Base-by-base conservation (phyloP, 1,140 invertebrate genomes). In the Drosophila sp. region DNA sequence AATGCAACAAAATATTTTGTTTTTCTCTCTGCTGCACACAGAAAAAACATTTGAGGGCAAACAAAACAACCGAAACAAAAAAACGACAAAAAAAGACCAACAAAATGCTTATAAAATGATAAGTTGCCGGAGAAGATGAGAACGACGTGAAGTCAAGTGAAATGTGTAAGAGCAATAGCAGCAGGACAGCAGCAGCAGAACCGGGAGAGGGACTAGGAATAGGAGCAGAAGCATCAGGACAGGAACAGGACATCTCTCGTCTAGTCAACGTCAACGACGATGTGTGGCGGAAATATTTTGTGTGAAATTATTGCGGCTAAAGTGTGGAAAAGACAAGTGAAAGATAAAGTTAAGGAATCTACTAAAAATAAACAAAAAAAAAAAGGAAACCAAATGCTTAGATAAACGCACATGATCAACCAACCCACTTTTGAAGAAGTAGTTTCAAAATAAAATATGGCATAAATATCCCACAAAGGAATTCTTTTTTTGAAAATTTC, bases 1-100 rank as follows among this genome's bases (percentile, higher is more conserved):
- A 83, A 73, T 86, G 83, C 84, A 86, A 79, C 84, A 80, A 79
- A 83, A 86, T 89, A 86, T 86, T 89, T 79, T 89, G 76, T 80
- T 86, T 89, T 76, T 60, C 61, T 61, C 58, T 41, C 61, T 64
- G 72, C 63, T 80, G 76, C 76, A 64, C 73, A 57, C 60, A 71
- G 47, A 68, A 77, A 80, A 78, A 68, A 86, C 73, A 72, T 55
- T 17, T 30, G 17, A 40, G 55, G 41, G 54, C 58, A 68, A 63
- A 29, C 76, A 60, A 60, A 78, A 63, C 35, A 54, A 71, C 6
- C 27, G 35, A 4, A 56, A 40, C 8, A 6, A 30, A 32, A 17
- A 76, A 69, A 76, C 58, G 69, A 17, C 17, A 17, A 17, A 17
- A 72, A 76, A 76, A 58, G 50, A 57, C 57, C 60, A 66, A 56